Evolutionary conservation across 2,888 invertebrate species (phyloP).

Genomic region (Drosophila maculinotata): DNA sequence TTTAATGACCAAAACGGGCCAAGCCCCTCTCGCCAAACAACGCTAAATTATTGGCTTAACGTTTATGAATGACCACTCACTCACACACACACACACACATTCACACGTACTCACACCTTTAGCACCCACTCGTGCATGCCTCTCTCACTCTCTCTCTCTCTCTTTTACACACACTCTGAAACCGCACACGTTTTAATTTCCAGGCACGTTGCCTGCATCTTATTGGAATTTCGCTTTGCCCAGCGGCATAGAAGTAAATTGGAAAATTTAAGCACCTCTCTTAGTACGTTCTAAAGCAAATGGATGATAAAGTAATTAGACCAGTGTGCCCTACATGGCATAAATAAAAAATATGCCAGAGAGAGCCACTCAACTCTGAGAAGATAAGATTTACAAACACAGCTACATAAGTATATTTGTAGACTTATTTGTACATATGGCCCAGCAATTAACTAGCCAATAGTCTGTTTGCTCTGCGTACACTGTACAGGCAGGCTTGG

Average conservation of each 20-base stretch:
- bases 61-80: slow-evolving; percentile 65
- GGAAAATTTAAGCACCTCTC: slow-evolving; percentile 69
- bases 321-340: slow-evolving; percentile 37
- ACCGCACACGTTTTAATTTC: slow-evolving; percentile 59
- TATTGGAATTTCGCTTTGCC: slow-evolving; percentile 68
- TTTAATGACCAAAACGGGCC: slow-evolving; percentile 32
- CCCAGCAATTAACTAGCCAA: slow-evolving; percentile 9
- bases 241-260: slow-evolving; percentile 62
- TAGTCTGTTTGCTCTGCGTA: not conserved
- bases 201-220: slow-evolving; percentile 68
- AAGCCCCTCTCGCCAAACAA: slow-evolving; percentile 49
- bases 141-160: not conserved
- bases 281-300: slow-evolving; percentile 29
- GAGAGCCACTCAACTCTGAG: slow-evolving; percentile 11
- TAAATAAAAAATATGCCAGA: slow-evolving; percentile 14
- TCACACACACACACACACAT: slow-evolving; percentile 15
- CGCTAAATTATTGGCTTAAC: slow-evolving; percentile 64
- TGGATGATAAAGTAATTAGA: slow-evolving; percentile 69
- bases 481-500: not conserved
- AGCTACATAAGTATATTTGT: not conserved
- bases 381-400: slow-evolving; percentile 44
- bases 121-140: not conserved
- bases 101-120: slow-evolving; percentile 5
- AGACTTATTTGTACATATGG: not conserved
- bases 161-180: not conserved